Evolutionary conservation across 2,888 invertebrate genomes (phyloP), one percentile per base, ranked within the genome.

Genomic region (Drosophila eohydei): DNA sequence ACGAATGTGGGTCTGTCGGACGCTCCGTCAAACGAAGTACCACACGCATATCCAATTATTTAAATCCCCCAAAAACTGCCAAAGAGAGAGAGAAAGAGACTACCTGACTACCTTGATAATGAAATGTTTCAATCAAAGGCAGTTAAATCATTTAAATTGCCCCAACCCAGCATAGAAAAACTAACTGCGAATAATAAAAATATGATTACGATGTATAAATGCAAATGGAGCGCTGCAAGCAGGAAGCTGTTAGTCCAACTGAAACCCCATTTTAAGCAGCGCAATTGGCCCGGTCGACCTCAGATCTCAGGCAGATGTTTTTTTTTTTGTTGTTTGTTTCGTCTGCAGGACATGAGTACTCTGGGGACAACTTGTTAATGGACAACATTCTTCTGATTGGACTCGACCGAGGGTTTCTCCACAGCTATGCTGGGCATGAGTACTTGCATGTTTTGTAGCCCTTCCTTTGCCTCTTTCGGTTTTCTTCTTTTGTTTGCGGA

Each of bases 21-120:
- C 52, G 40, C 69, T 75, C 50, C 44, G 71, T 77, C 68, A 67
- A 21, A 55, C 16, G 44, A 48, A 62, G 65, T 81, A 81, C 91
- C 90, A 90, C 90, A 91, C 90, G 90, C 90, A 90, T 86, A 91
- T 90, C 90, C 90, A 91, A 90, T 90, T 90, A 90, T 89, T 89
- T 89, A 90, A 90, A 90, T 89, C 76, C 64, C 78, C 78, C 76
- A 44, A 62, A 70, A 64, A 46, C 34, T n/a, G 32, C 12, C 43
- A 21, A 21, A 43, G 11, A n/a, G 57, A 34, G 11, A 55, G 28
- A 32, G 9, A 12, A 6, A 57, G 32, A 34, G 28, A n/a, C 51
- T 32, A 16, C 21, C 67, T 57, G 63, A 64, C 65, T 77, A 58
- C 61, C 68, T 79, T 74, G 67, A 60, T 81, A 83, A 87, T 89